These are phyloP conservation scores for Galleria mellonella DNA, from an alignment of 1,140 invertebrate genomes.

Conservation along the genomic window DNA sequence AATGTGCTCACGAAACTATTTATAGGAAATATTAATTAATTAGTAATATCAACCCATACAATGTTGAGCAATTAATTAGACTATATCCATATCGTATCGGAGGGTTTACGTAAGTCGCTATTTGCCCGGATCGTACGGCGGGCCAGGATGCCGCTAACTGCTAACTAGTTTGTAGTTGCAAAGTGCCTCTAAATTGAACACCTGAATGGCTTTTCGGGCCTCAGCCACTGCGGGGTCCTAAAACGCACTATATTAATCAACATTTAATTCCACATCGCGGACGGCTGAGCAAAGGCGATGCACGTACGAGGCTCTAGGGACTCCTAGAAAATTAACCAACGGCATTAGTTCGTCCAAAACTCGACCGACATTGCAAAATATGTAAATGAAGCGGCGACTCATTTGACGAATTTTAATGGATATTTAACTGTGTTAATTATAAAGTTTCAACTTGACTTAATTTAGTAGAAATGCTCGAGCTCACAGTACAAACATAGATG, in stretches of 20 bases:
- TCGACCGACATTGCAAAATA: constrained; percentile 55
- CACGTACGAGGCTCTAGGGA: constrained; percentile 46
- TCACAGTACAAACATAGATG: constrained; percentile 18
- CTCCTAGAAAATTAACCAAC: constrained; percentile 53
- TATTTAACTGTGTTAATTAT: constrained; percentile 68
- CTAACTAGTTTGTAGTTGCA: constrained; percentile 50
- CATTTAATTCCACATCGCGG: constrained; percentile 62
- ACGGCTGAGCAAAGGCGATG: constrained; percentile 29
- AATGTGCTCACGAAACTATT: too few species aligned
- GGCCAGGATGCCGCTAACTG: constrained; percentile 18
- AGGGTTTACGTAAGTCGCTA: constrained; percentile 11
- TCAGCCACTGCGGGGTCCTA: constrained; percentile 19
- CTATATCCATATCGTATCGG: constrained; percentile 10
- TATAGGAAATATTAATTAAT: too few species aligned
- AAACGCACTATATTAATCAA: constrained; percentile 64
- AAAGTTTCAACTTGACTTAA: constrained; percentile 55
- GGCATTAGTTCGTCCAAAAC: constrained; percentile 38
- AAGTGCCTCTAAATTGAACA: constrained; percentile 51
- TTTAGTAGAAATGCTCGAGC: constrained; percentile 31
- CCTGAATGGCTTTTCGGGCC: constrained; percentile 30
- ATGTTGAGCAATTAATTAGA: constrained; percentile 12
- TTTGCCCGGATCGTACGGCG: constrained; percentile 15
- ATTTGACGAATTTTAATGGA: constrained; percentile 72
- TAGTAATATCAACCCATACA: background rate
- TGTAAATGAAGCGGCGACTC: constrained; percentile 67